These are phyloP conservation scores for Stomatorhinus walkeri DNA, from an alignment of 2,797 vertebrate genomes.

Conservation along the genomic window DNA sequence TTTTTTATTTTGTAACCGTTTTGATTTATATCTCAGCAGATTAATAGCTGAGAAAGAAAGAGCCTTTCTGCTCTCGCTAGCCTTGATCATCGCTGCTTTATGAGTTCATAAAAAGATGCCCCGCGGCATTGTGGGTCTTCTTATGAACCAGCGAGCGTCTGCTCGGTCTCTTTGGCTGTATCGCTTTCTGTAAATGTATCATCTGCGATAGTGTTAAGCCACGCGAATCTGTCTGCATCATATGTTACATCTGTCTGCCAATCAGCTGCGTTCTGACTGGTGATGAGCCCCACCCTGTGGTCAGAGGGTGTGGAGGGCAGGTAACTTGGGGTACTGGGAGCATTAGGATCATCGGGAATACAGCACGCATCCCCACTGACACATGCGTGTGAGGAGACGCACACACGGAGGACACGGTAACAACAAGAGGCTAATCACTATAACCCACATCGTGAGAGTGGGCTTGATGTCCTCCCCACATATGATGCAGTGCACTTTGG, in stretches of 20 bases:
- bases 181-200: conserved; percentile 12
- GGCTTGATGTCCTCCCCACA: not conserved
- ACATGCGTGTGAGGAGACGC: not conserved
- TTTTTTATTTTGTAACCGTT: conserved; percentile 16
- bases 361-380: not conserved
- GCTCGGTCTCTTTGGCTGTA: not conserved
- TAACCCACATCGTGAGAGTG: not conserved
- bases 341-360: not conserved
- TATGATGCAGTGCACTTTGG: not conserved
- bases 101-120: conserved; percentile 30
- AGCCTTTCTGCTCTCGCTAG: conserved; percentile 9
- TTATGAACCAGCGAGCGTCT: not conserved
- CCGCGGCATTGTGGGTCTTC: conserved; percentile 22
- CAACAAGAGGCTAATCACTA: not conserved
- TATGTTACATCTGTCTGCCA: conserved; percentile 11
- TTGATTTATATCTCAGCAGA: conserved; percentile 20
- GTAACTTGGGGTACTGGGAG: not conserved
- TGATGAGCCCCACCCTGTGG: not conserved
- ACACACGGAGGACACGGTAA: not conserved
- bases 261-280: conserved; percentile 9
- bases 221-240: not conserved
- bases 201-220: conserved; percentile 11
- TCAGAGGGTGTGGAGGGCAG: not conserved
- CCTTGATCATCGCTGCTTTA: conserved; percentile 25
- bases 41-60: not conserved